Conservation (phyloP, 1,140 invertebrate species). For the Varroa destructor region DNA sequence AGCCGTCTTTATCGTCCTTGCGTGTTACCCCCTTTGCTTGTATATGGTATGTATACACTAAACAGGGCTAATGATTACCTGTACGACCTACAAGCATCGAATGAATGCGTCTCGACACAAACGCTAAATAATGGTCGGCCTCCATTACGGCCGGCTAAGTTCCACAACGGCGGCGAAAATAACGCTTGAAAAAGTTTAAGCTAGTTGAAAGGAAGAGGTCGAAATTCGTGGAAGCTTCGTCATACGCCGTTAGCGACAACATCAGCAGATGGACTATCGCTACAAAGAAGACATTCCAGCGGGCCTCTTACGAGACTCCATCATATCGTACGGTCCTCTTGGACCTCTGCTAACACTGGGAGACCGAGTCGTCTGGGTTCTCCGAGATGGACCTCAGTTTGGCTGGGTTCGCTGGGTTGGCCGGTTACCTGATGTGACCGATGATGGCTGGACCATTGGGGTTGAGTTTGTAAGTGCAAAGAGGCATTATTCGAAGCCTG, state of each 20-base stretch:
- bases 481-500: neutral
- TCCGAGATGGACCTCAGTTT: conserved; percentile 44
- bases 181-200: no score
- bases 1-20: no score
- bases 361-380: conserved; percentile 48
- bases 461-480: conserved; percentile 47
- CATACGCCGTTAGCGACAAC: neutral
- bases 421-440: conserved; percentile 42
- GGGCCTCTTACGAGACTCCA: conserved; percentile 1
- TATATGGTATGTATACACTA: no score
- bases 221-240: neutral
- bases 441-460: conserved; percentile 45
- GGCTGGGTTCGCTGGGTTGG: conserved; percentile 48
- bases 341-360: conserved; percentile 41
- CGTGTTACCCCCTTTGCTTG: no score
- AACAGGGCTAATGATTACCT: no score
- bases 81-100: no score
- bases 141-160: no score
- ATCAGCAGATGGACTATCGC: conserved; percentile 6
- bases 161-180: no score
- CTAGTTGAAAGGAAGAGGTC: no score
- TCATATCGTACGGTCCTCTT: conserved; percentile 10
- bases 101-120: no score
- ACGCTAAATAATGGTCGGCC: no score
- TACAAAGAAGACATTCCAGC: conserved; percentile 19